Base-by-base conservation (phyloP, 2,113 vertebrate species). In the Eupsittula cactorum region DNA sequence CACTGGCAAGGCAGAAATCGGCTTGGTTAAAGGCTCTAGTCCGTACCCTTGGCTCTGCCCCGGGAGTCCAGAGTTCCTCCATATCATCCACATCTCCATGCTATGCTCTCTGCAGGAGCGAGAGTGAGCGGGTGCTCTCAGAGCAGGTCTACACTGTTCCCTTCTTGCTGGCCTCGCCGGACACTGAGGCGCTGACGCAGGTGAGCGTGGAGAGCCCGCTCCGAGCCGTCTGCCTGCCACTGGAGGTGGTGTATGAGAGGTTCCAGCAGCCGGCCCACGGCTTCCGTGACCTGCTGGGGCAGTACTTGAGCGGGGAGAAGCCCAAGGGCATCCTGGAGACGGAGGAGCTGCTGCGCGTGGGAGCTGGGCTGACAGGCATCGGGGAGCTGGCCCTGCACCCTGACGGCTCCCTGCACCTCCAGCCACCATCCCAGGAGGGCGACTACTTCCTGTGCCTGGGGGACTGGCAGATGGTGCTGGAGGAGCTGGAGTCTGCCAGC, bases 281-380 rank as follows among this genome's bases (percentile, higher is more conserved):
- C 85, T 98, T 99, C 64, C 95, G 96, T 0, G 98, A 99, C 93
- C 95, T 99, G 47, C 90, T 99, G 33, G 97, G 98, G 82, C 98
- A 99, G 93, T 99, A 98, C 96, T 88, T 99, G 87, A 98, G 98
- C 0, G 99, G 99, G 25, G 98, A 99, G 95, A 99, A 99, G 82
- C 98, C 98, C 59, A 99, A 99, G 91, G 99, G 99, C 55, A 98
- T 98, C 82, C 95, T 99, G 86, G 98, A 99, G 98, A 99, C 98
- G 0, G 99, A 99, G 92, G 98, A 99, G 96, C 98, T 99, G 97
- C 98, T 99, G 65, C 98, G 98, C 24, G 98, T 99, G 16, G 99
- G 98, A 7, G 96, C 98, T 3, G 98, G 97, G 57, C 92, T 99
- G 52, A 99, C 98, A 0, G 98, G 98, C 21, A 96, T 99, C 0